Evolutionary conservation across 1,140 invertebrate species (phyloP), one percentile per base, ranked within the genome.

Genomic region (Trachymyrmex septentrionalis): DNA sequence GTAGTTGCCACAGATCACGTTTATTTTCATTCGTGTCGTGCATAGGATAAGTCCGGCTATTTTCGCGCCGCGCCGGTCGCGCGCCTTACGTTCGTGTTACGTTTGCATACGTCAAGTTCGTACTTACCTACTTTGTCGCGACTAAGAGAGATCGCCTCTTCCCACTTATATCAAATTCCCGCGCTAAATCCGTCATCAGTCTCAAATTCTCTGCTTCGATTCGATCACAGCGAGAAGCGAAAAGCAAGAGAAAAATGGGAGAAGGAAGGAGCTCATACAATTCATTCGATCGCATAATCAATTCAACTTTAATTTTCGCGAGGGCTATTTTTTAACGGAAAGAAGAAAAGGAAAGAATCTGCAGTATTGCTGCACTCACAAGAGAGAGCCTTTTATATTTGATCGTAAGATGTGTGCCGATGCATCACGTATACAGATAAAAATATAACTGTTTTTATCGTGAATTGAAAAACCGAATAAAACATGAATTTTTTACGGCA

Each of bases 1-100:
- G 55, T 5, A 78, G 81, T 92, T 89, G 89, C 88, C 86, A 88
- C 87, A 88, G 87, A 93, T 91, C 38, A 86, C 78, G 93, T 92
- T 93, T 93, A 93, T 93, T 93, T 93, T 90, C 90, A 66, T 64
- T 85, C 77, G 80, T 53, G 80, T 61, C 55, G 86, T 53, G 82
- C 88, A 86, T 82, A 92, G 92, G 92, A 93, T 92, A 93, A 91
- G 86, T 86, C 55, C 66, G 53, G 77, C 86, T 93, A 93, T 92
- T 93, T 93, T 92, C 80, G 90, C 78, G 88, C 67, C 78, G 86
- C 78, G 88, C 71, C 78, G 86, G 86, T 77, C 89, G 87, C 77
- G 53, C 64, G 34, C 53, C 64, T 85, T 71, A 75, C n/a, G 77
- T 85, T 66, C 72, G 53, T 55, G 14, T 27, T 78, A 61, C 50